Evolutionary conservation across 2,113 vertebrate genomes (phyloP), one percentile per base, ranked within the genome.

Genomic region (Xerus inauris): DNA sequence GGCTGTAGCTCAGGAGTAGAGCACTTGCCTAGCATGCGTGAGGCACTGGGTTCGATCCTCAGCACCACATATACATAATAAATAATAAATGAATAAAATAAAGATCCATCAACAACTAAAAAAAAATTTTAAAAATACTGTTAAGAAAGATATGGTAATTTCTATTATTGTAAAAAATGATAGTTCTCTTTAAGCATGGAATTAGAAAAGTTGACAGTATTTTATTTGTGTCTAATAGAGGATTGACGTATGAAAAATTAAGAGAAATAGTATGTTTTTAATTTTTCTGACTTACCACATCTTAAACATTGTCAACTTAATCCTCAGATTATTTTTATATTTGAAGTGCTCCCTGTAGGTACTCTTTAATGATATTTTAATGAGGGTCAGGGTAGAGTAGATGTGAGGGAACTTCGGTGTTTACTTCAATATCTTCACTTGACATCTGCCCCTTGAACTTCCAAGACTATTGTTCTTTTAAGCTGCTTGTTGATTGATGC

Each of bases 241-340:
- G 8, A 85, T 14, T 30, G 57, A 82, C 81, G 69, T 67, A 28
- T 32, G 28, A 28, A 91, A n/a, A 79, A 49, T 42, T 35, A 69
- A 64, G 76, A 47, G 19, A 5, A 47, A 17, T 22, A 62, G 8
- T 16, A 76, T 54, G 13, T 17, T 38, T 62, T 42, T 73, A 28
- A 32, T 71, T 95, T 57, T 69, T 42, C 35, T 84, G 54, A 59
- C 3, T 59, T 54, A 47, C 17, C 24, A 49, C 13, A 26, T 67
- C 47, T 89, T 93, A 87, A 89, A 89, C 47, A 62, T n/a, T 80
- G 16, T 30, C 40, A 35, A 79, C 85, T 67, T 73, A 87, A 72
- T 76, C 26, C 28, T 91, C 54, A 62, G 28, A 20, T 12, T 96
- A 42, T 69, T 86, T 91, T 81, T 82, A 17, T 4, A 42, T 67